Evolutionary conservation across 1,140 invertebrate genomes (phyloP), one percentile per base, ranked within the genome.

Genomic region (Drosophila ananassae): DNA sequence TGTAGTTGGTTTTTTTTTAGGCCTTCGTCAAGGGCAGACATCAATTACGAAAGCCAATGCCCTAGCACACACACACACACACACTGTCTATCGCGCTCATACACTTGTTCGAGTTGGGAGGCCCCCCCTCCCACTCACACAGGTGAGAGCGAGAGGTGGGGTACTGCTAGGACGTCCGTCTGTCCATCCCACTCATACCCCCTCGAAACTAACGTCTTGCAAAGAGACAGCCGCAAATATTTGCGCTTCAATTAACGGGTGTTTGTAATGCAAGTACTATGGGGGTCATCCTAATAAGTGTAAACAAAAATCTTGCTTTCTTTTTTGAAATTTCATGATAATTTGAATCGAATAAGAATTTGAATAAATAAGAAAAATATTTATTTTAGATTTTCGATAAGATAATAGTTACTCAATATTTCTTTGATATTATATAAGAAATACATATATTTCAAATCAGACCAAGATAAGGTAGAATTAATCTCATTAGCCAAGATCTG

Each of bases 161-260:
- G 24, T 28, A 6, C 37, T 55, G 57, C 22, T 39, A 32, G 32
- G 32, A 10, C 9, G 32, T 32, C 32, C 32, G 32, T 10, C 32
- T 8, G 32, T 8, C 32, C 32, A 32, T 32, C 34, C 64, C 37
- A 13, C 13, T 44, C 17, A 17, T 5, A 8, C 41, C 41, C 41
- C 41, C 41, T 44, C 25, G 2, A 10, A 24, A 22, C 44, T 47
- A 47, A 22, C 24, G 37, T 25, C 24, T 55, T 55, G 10, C 22
- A 39, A 32, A 28, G 54, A 52, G 47, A 37, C 47, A 52, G 8
- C 37, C 32, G 39, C 66, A 72, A 71, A 72, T 72, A 72, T 72
- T 72, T 72, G 68, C 68, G 67, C 55, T 34, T 72, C 68, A 72
- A 72, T 72, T 72, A 72, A 71, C 67, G 55, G 67, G 25, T 47